Evolutionary conservation across 2,113 vertebrate species (phyloP), one percentile per base, ranked within the genome.

Genomic region (Eptatretus burgeri): DNA sequence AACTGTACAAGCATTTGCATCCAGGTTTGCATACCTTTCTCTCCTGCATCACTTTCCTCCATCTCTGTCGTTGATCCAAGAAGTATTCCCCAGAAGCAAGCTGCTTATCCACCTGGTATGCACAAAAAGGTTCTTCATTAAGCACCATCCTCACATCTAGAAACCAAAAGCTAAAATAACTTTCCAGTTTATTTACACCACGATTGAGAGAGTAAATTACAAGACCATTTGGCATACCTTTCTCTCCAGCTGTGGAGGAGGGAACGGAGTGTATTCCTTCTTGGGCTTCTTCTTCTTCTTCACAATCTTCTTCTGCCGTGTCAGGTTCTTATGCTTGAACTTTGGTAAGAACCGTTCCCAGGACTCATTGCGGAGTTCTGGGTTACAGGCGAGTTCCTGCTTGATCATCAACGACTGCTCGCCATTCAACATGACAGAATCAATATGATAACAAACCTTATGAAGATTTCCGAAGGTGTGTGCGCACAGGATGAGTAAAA

Each of bases 271-370:
- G 71, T 95, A 98, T 49, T 80, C 80, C 72, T 84, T 93, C 77
- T 94, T 98, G 20, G 70, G 60, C 5, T 69, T 81, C 75, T 84
- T 94, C 73, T 85, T 93, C 72, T 81, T 85, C 10, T 84, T 83
- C 66, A 87, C 80, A 69, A 82, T 81, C 50, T 87, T 82, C 70
- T 93, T 98, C 27, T 41, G 27, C 27, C 27, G 27, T 69, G 78
- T 76, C 68, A 93, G 72, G 73, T 85, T 89, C 71, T 89, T 93
- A 71, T 78, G 79, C 63, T 81, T 82, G 74, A 95, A 98, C 64
- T 81, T 80, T 2, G 91, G 91, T 70, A 95, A 76, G 76, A 98
- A 98, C 51, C 87, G 79, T 64, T 91, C 85, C 91, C 91, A 98
- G 68, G 71, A 89, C 70, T 93, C 82, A 53, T 66, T 56, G 65